These are phyloP conservation scores for Sesia bembeciformis DNA, from an alignment of 2,888 invertebrate species.

Conservation along the genomic window DNA sequence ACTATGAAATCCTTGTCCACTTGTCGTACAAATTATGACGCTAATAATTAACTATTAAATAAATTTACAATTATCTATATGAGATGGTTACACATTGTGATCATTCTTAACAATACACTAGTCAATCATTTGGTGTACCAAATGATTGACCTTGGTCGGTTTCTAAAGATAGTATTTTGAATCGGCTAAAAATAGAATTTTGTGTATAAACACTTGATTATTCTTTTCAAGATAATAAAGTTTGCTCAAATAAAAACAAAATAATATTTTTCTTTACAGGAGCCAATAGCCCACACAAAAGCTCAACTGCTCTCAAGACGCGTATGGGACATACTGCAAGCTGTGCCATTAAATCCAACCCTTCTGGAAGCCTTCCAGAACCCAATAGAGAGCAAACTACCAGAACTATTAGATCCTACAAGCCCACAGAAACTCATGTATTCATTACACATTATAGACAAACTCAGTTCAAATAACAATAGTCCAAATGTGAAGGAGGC, in stretches of 20 bases:
- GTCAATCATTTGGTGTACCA: no score
- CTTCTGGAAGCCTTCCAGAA: conserved; percentile 89
- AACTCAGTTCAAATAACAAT: conserved; percentile 48
- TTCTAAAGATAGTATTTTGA: no score
- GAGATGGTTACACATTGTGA: no score
- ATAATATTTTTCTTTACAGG: conserved; percentile 48
- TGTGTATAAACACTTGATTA: no score
- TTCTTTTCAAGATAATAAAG: no score
- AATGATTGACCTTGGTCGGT: no score
- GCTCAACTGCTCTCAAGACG: conserved; percentile 91
- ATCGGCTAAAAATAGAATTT: no score
- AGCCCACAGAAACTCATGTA: conserved; percentile 97
- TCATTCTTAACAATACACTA: no score
- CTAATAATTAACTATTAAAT: no score
- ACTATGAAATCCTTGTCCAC: no score
- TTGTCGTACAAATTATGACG: no score
- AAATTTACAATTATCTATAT: no score
- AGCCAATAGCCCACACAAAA: conserved; percentile 85
- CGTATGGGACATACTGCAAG: conserved; percentile 95
- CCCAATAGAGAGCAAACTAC: conserved; percentile 78
- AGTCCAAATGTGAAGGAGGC: conserved; percentile 41
- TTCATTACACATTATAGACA: conserved; percentile 88
- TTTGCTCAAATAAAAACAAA: background rate
- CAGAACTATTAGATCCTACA: conserved; percentile 87
- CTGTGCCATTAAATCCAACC: conserved; percentile 92